Evolutionary conservation across 2,888 invertebrate genomes (phyloP).

Genomic region (Lacanobia oleracea): DNA sequence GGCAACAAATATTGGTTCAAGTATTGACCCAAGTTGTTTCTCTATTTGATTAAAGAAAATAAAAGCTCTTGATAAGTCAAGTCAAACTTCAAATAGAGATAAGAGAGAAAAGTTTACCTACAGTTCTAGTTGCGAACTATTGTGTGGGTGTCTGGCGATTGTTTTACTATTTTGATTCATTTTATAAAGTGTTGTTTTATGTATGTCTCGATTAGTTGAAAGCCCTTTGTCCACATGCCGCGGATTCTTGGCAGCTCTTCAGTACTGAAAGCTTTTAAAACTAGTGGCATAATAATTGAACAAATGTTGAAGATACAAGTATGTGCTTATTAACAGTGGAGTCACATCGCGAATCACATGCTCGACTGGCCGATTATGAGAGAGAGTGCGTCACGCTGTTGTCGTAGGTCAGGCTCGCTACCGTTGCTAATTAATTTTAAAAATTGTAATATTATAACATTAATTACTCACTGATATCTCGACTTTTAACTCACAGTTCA

Average conservation of each 20-base stretch:
- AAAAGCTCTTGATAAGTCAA: constrained; percentile 22
- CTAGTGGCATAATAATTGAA: not conserved
- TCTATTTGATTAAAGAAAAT: constrained; percentile 20
- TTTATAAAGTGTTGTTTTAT: not conserved
- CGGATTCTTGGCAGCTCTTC: constrained; percentile 16
- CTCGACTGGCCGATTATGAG: not conserved
- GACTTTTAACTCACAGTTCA: not conserved
- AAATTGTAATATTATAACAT: constrained; percentile 1
- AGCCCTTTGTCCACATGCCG: not conserved
- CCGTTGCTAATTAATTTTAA: not conserved
- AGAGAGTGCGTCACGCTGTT: not conserved
- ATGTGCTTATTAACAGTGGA: not conserved
- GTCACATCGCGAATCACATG: not conserved
- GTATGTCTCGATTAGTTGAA: constrained; percentile 9
- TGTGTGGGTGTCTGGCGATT: not conserved
- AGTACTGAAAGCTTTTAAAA: constrained; percentile 2
- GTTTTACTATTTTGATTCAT: not conserved
- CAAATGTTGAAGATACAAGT: not conserved
- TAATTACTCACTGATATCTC: not conserved
- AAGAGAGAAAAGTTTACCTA: not conserved
- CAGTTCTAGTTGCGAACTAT: not conserved
- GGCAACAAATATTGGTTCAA: constrained; percentile 29
- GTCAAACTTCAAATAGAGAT: constrained; percentile 17
- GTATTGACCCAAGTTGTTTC: constrained; percentile 7
- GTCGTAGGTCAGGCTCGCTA: constrained; percentile 28